A percentile compares a stretch with the other conserved stretches of the same genome.
These are phyloP conservation scores for Nannobrachium achirus DNA, from an alignment of 2,113 vertebrate species.

Conservation along the genomic window DNA sequence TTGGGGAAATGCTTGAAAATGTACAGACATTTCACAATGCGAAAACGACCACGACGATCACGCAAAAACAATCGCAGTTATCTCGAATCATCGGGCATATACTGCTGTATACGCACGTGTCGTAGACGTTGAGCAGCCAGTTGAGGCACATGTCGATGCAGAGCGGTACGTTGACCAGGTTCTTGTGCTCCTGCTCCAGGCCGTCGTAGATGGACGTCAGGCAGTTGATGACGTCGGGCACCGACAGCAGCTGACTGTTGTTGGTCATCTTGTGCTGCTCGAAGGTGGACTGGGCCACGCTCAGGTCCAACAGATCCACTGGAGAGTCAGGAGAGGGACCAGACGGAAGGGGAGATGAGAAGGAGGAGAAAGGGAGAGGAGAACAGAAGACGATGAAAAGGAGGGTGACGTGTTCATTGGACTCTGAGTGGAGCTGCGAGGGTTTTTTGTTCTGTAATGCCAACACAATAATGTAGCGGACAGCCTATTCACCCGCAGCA, in stretches of 20 bases:
- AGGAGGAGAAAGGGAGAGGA: neutral
- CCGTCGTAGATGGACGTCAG: constrained; percentile 93
- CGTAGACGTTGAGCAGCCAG: constrained; percentile 98
- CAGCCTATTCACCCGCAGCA: constrained; percentile 33
- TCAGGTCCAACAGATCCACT: constrained; percentile 95
- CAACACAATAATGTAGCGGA: constrained; percentile 18
- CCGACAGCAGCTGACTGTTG: constrained; percentile 88
- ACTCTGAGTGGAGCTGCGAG: constrained; percentile 11
- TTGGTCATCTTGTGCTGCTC: constrained; percentile 90
- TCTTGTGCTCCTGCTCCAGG: constrained; percentile 92
- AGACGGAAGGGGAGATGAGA: neutral
- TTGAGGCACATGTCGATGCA: constrained; percentile 98
- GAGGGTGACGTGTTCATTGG: constrained; percentile 7
- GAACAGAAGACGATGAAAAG: neutral
- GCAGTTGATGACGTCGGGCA: constrained; percentile 93
- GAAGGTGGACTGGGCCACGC: constrained; percentile 90
- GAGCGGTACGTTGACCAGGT: constrained; percentile 94
- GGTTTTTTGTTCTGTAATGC: constrained; percentile 30
- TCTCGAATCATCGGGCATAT: too few relatives aligned
- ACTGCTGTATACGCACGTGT: constrained; percentile 92
- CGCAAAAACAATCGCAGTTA: too few relatives aligned
- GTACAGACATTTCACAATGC: too few relatives aligned
- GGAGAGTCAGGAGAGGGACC: constrained; percentile 5
- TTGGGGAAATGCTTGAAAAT: too few relatives aligned
- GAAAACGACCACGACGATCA: too few relatives aligned